Evolutionary conservation across 2,888 invertebrate genomes (phyloP).

Genomic region (Drosophila siamana): DNA sequence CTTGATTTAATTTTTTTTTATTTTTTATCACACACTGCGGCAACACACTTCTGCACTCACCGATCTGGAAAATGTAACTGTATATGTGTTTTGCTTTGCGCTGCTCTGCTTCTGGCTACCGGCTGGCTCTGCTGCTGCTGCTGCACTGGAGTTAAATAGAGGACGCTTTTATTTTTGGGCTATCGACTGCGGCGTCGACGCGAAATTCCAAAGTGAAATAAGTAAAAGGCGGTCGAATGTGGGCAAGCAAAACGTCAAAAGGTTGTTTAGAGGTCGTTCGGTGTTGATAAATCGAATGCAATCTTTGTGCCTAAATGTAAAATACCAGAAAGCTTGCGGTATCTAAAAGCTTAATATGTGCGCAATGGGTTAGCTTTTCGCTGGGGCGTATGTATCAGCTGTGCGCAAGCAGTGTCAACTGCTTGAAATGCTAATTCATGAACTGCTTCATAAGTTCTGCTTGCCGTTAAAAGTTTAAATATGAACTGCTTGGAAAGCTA

Average conservation of each 20-base stretch:
- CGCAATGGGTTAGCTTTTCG: background rate
- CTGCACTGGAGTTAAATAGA: slow-evolving; percentile 83
- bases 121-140: slow-evolving; percentile 82
- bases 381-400: background rate
- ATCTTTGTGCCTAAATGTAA: slow-evolving; percentile 52
- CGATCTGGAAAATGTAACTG: slow-evolving; percentile 67
- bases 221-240: slow-evolving; percentile 53
- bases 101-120: slow-evolving; percentile 64
- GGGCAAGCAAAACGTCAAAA: slow-evolving; percentile 81
- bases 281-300: slow-evolving; percentile 56
- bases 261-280: slow-evolving; percentile 83
- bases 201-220: slow-evolving; percentile 77
- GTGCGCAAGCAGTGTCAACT: slow-evolving; percentile 2
- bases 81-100: slow-evolving; percentile 53
- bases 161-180: slow-evolving; percentile 79
- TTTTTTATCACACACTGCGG: slow-evolving; percentile 43
- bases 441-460: background rate
- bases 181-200: slow-evolving; percentile 55
- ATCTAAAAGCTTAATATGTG: slow-evolving; percentile 41
- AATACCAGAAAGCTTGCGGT: slow-evolving; percentile 47
- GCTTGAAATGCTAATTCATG: slow-evolving; percentile 28
- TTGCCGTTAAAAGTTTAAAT: background rate
- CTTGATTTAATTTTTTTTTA: slow-evolving; percentile 26
- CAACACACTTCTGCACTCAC: slow-evolving; percentile 63
- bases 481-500: background rate